Percentiles rank a stretch among this genome's conserved stretches.
These are phyloP conservation scores for Cotesia chilonis DNA, from an alignment of 1,140 invertebrate species.

Conservation along the genomic window DNA sequence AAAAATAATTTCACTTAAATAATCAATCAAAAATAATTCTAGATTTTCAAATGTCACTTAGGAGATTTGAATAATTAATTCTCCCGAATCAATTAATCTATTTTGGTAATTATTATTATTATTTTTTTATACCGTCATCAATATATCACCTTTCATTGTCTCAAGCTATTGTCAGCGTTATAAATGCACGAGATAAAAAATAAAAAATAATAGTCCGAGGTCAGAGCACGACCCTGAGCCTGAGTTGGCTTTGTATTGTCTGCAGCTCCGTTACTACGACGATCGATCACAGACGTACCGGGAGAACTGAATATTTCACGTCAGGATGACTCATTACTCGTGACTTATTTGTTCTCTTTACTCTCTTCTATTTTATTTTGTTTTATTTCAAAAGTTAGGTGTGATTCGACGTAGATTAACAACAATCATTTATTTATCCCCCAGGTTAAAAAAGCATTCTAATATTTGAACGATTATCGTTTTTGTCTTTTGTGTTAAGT, in stretches of 20 bases:
- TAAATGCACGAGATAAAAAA: neutral
- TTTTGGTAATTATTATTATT: too few relatives aligned
- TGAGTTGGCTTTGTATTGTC: conserved; percentile 4
- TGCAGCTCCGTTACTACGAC: conserved; percentile 7
- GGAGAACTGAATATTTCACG: conserved; percentile 14
- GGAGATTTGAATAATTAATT: too few relatives aligned
- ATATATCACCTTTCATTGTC: too few relatives aligned
- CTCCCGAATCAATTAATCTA: too few relatives aligned
- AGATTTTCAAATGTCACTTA: too few relatives aligned
- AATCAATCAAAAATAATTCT: too few relatives aligned
- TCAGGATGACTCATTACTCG: conserved; percentile 18
- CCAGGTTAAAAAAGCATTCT: neutral
- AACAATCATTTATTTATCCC: neutral
- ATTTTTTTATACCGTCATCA: too few relatives aligned
- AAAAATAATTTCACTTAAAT: too few relatives aligned
- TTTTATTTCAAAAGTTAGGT: neutral
- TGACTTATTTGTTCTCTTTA: conserved; percentile 1
- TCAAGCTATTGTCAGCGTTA: neutral
- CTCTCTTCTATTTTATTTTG: conserved; percentile 1
- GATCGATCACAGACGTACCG: conserved; percentile 17
- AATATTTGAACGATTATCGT: conserved; percentile 1
- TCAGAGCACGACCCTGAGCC: conserved; percentile 13
- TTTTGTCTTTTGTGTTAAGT: neutral
- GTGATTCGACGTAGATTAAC: conserved; percentile 2
- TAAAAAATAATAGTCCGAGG: conserved; percentile 11